Evolutionary conservation across 2,113 vertebrate species (phyloP), one percentile per base, ranked within the genome.

Genomic region (Chaetodon auriga): DNA sequence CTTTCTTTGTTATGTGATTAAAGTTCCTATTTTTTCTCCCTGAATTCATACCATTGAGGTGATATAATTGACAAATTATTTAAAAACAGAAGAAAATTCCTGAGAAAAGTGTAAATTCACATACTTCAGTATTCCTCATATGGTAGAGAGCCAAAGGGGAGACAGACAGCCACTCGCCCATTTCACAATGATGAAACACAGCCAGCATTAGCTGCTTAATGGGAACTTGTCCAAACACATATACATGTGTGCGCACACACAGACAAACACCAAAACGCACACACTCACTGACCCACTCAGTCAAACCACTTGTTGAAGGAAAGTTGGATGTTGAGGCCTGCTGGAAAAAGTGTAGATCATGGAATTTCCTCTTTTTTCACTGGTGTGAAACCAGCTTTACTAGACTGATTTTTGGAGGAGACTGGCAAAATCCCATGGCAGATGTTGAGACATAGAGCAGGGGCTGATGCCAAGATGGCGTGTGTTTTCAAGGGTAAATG

Each of bases 371-470:
- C 71, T 85, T 85, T 89, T 89, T 84, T 86, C 57, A 85, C 53
- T 78, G 68, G 91, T 91, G 90, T 91, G 89, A 95, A 93, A 93
- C 86, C 81, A 79, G 87, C 88, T 95, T 94, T 93, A 93, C 92
- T 89, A 75, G 92, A 93, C 89, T 84, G 91, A 74, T 87, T 93
- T 90, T 91, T 93, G 90, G 92, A 92, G 57, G 72, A 80, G 78
- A 68, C 78, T 15, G 76, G 82, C 48, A 23, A 75, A 87, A 75
- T 84, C 75, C 77, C 68, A 85, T 38, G 14, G 80, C 87, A 90
- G 89, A 84, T 75, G 45, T 35, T 62, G 71, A 84, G 82, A 77
- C 81, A 45, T 46, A 7, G 76, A 73, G 80, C 1, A 8, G 3
- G 13, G 18, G 60, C 25, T 7, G 23, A 55, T 83, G 85, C 93